Percentiles rank a stretch among this genome's conserved stretches.
Evolutionary conservation across 2,888 invertebrate species (phyloP).

Genomic region (Epinotia brunnichana): DNA sequence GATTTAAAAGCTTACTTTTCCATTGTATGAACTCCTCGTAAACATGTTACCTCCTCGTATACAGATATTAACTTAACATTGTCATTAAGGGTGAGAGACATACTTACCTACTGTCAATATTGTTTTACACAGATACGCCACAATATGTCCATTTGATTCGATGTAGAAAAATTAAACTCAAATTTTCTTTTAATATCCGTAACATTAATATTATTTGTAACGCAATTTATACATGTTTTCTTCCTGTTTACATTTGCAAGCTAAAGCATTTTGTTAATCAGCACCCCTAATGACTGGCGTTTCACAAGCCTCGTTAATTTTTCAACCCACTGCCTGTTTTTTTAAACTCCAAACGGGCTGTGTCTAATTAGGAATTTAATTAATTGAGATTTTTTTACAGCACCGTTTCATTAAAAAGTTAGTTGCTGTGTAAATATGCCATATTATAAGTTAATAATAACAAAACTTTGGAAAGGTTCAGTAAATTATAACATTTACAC

Average conservation of each 20-base stretch:
- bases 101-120: too few relatives aligned
- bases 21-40: too few relatives aligned
- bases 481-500: not conserved
- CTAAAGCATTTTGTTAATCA: slow-evolving; percentile 26
- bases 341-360: slow-evolving; percentile 38
- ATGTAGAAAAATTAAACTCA: not conserved
- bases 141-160: not conserved
- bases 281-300: slow-evolving; percentile 36
- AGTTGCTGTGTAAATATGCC: not conserved
- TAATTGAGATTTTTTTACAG: slow-evolving; percentile 40
- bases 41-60: too few relatives aligned
- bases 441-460: not conserved
- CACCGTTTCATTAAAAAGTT: slow-evolving; percentile 16
- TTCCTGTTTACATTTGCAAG: slow-evolving; percentile 20
- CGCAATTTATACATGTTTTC: not conserved
- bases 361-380: slow-evolving; percentile 45
- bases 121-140: not conserved
- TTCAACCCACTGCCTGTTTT: slow-evolving; percentile 34
- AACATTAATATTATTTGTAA: not conserved
- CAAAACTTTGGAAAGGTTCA: not conserved
- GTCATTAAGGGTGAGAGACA: too few relatives aligned
- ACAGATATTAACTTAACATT: too few relatives aligned
- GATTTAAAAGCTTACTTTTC: too few relatives aligned
- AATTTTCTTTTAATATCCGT: not conserved
- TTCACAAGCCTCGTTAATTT: slow-evolving; percentile 36